Evolutionary conservation across 2,888 invertebrate genomes (phyloP), one percentile per base, ranked within the genome.

Genomic region (Odontocolon sp.): DNA sequence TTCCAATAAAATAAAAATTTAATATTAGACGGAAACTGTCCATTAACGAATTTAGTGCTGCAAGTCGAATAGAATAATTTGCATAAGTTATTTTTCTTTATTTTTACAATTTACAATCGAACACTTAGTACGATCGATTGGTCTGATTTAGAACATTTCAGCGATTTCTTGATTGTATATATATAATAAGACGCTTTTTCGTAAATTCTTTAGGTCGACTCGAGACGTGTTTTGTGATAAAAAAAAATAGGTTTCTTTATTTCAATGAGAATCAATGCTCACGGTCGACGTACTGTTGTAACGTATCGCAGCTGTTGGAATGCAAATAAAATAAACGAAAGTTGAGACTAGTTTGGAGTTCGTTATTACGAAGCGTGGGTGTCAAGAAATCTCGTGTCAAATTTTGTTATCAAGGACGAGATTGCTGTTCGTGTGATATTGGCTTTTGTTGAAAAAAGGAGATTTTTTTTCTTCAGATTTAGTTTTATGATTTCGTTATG

Each of bases 281-380:
- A 11, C 33, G 23, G 36, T 23, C 33, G 9, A n/a, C 21, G n/a
- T 14, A 57, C 23, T 38, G 2, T 38, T 38, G 11, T n/a, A 38
- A 11, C 57, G 11, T 23, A 8, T 23, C 8, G 21, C 18, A 21
- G 38, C 36, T 8, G 23, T 4, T 23, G 57, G 36, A 38, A 57
- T 57, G 36, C 23, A 11, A 57, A 57, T 57, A 36, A 56, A 57
- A 57, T 38, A 57, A 57, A 57, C 38, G n/a, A 21, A 38, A 11
- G 8, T 26, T 23, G 6, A 21, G 38, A 21, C 21, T 6, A 16
- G 4, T 9, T 5, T 21, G 57, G 18, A 11, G 38, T 6, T 38
- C 18, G n/a, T 57, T 57, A n/a, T 57, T 21, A 11, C 11, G 8
- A 14, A 33, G 21, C 11, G 38, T 57, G 14, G 11, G 57, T 38